Conservation (phyloP, 2,888 invertebrate species). For the Tenthredo amoena region DNA sequence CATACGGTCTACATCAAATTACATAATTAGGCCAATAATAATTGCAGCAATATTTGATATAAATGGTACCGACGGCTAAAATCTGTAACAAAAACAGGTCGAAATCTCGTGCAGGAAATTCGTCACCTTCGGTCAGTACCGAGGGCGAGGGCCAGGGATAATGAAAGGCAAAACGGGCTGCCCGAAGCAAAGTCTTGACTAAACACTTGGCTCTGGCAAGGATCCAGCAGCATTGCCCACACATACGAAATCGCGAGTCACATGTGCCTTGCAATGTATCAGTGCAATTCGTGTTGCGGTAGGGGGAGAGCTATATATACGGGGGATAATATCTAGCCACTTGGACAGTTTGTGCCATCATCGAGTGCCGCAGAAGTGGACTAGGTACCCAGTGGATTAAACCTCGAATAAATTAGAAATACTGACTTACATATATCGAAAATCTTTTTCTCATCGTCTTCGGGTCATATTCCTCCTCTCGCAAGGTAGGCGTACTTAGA, state of each 20-base stretch:
- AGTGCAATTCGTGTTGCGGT: background rate
- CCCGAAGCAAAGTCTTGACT: background rate
- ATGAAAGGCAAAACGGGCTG: slow-evolving; percentile 14
- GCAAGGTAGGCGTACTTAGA: background rate
- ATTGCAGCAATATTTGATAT: background rate
- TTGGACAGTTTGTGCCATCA: slow-evolving; percentile 45
- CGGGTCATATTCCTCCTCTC: background rate
- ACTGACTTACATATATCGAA: background rate
- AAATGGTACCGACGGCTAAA: background rate
- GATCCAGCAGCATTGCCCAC: background rate
- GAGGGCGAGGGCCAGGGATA: background rate
- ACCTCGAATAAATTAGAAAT: background rate
- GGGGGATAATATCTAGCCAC: background rate
- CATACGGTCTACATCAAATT: too few species aligned
- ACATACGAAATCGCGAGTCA: background rate
- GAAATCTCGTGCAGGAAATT: background rate
- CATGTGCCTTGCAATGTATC: background rate
- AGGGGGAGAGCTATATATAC: slow-evolving; percentile 44
- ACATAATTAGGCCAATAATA: background rate
- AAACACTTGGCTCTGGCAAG: background rate
- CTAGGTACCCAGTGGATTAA: background rate
- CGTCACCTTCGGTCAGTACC: background rate
- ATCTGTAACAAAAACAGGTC: background rate
- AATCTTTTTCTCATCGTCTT: background rate
- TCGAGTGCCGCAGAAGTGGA: slow-evolving; percentile 31